phyloP scores from a whole-genome alignment of 2,888 invertebrate species.

The Scaptodrosophila latifasciaeformis region DNA sequence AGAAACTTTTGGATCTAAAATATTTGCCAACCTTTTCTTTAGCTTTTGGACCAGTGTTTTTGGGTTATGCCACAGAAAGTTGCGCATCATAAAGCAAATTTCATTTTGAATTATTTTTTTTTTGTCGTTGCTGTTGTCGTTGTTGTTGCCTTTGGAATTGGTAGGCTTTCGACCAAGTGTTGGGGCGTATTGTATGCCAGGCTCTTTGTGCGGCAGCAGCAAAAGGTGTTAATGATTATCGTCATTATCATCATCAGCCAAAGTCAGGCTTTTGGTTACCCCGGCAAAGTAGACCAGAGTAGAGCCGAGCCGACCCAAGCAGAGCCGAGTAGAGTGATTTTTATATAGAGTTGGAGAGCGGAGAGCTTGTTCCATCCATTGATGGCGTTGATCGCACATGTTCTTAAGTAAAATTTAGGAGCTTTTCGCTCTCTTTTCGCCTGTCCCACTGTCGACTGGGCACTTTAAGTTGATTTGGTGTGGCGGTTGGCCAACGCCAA shows the following conservation, averaged over 20 bases:
- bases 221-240: constrained; percentile 71
- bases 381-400: constrained; percentile 62
- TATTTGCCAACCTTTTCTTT: no score
- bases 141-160: constrained; percentile 13
- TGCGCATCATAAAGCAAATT: constrained; percentile 75
- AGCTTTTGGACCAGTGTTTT: constrained; percentile 38
- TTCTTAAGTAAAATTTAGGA: constrained; percentile 73
- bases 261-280: background rate
- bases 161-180: constrained; percentile 23
- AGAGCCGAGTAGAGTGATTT: background rate
- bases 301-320: background rate
- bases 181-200: constrained; percentile 46
- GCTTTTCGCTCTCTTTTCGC: constrained; percentile 60
- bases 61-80: constrained; percentile 54
- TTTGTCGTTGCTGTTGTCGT: constrained; percentile 5
- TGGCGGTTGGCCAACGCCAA: no score
- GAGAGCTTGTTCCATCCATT: constrained; percentile 35
- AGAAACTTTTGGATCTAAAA: background rate
- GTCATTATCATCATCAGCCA: constrained; percentile 59
- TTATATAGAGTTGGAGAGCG: background rate
- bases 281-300: background rate
- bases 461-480: constrained; percentile 70
- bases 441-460: constrained; percentile 25
- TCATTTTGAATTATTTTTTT: constrained; percentile 73
- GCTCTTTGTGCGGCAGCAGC: constrained; percentile 61